These are phyloP conservation scores for Ylistrum balloti DNA, from an alignment of 1,140 invertebrate species.

Conservation along the genomic window DNA sequence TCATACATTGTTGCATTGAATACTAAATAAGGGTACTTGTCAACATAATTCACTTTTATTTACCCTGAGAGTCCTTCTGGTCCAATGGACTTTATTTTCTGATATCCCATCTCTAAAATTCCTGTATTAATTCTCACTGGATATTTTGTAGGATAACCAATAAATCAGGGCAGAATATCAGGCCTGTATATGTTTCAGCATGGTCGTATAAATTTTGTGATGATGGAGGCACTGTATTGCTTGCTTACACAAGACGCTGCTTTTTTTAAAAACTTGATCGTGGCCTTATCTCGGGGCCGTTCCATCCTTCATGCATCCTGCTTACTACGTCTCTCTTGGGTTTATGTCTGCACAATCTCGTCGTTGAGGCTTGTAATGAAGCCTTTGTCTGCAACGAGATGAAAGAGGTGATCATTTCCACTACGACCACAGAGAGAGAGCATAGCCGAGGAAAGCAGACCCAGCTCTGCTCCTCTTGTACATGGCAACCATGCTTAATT, in stretches of 20 bases:
- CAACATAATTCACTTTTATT: too few relatives aligned
- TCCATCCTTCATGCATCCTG: background rate
- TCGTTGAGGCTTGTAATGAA: conserved; percentile 24
- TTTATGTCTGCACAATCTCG: conserved; percentile 33
- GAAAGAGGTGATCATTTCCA: conserved; percentile 12
- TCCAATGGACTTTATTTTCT: too few relatives aligned
- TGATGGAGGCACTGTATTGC: background rate
- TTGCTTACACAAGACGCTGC: background rate
- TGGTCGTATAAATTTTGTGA: conserved; percentile 7
- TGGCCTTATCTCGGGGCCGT: conserved; percentile 20
- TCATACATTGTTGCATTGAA: too few relatives aligned
- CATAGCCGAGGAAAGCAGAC: background rate
- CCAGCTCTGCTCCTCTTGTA: background rate
- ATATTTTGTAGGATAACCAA: background rate
- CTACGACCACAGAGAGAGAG: background rate
- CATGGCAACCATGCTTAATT: conserved; percentile 21
- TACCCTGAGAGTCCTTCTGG: too few relatives aligned
- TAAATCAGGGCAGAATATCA: background rate
- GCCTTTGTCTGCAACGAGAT: conserved; percentile 20
- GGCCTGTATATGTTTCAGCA: background rate
- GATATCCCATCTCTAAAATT: background rate
- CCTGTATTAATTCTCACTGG: background rate
- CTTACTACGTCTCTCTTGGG: conserved; percentile 9
- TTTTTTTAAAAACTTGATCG: background rate
- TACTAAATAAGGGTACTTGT: too few relatives aligned